Evolutionary conservation across 2,888 invertebrate species (phyloP).

Genomic region (Gibbula magus): DNA sequence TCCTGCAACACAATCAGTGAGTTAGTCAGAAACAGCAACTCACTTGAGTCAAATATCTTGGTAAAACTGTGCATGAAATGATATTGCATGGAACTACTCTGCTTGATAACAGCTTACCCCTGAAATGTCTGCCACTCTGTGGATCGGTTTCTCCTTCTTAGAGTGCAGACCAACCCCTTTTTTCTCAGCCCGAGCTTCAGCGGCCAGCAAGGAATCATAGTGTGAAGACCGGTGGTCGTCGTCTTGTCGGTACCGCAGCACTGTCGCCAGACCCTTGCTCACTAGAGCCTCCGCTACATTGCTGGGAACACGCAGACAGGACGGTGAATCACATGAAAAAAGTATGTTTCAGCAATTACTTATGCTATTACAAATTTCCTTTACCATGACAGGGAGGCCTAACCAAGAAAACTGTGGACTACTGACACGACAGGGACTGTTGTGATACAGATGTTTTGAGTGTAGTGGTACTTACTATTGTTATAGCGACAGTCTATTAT

Average conservation of each 20-base stretch:
- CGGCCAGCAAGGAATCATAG: constrained; percentile 93
- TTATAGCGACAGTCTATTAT: no score
- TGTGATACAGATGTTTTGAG: no score
- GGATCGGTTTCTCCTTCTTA: constrained; percentile 85
- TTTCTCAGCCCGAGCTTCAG: constrained; percentile 94
- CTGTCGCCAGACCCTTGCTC: constrained; percentile 92
- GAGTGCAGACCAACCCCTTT: constrained; percentile 77
- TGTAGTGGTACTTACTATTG: no score
- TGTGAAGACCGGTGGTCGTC: constrained; percentile 96
- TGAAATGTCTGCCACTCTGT: constrained; percentile 91
- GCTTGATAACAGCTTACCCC: constrained; percentile 74
- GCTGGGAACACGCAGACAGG: constrained; percentile 75
- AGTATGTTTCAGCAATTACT: no score
- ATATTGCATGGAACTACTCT: background rate
- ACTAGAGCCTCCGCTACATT: constrained; percentile 96
- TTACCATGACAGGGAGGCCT: background rate
- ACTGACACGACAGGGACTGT: no score
- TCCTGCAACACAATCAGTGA: constrained; percentile 78
- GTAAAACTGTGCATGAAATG: background rate
- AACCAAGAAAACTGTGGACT: no score
- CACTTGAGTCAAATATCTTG: no score
- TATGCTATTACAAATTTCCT: background rate
- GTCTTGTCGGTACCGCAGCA: constrained; percentile 94
- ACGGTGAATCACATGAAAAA: no score
- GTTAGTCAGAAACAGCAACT: background rate